phyloP scores from a whole-genome alignment of 1,140 invertebrate species.

The Procambarus clarkii region DNA sequence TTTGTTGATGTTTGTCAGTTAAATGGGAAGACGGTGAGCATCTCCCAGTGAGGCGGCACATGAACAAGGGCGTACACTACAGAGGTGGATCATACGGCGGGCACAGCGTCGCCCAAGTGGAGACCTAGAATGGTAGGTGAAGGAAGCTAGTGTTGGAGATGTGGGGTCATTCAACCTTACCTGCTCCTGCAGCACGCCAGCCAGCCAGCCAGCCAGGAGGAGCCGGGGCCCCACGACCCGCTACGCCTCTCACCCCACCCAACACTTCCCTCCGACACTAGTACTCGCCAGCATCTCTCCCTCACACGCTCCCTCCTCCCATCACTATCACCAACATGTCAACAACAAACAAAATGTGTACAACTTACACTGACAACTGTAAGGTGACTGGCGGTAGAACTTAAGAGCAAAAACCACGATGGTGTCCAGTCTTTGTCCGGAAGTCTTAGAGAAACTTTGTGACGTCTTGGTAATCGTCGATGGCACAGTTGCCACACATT shows the following conservation, averaged over 20 bases:
- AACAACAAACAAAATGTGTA: not conserved
- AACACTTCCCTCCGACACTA: not conserved
- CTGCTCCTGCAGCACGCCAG: constrained; percentile 23
- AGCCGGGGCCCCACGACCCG: constrained; percentile 4
- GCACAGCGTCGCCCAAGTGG: not conserved
- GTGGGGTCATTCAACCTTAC: constrained; percentile 46
- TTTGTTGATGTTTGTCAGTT: too few relatives aligned
- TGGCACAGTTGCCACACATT: too few relatives aligned
- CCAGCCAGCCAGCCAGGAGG: too few relatives aligned
- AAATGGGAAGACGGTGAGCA: too few relatives aligned
- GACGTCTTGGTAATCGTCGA: too few relatives aligned
- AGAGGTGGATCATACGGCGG: not conserved
- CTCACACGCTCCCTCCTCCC: not conserved
- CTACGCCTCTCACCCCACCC: constrained; percentile 6
- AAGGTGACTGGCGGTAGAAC: too few relatives aligned
- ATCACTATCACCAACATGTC: not conserved
- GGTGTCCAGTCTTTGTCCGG: not conserved
- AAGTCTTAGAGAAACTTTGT: not conserved
- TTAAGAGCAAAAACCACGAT: not conserved
- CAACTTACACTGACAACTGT: not conserved
- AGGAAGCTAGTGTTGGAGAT: constrained; percentile 5
- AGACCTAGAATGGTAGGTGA: not conserved
- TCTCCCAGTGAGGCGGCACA: too few relatives aligned
- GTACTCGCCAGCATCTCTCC: not conserved
- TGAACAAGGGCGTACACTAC: too few relatives aligned